Percentiles rank a stretch among this genome's conserved stretches.
Evolutionary conservation across 2,113 vertebrate species (phyloP).

Genomic region (Calyptomena viridis): DNA sequence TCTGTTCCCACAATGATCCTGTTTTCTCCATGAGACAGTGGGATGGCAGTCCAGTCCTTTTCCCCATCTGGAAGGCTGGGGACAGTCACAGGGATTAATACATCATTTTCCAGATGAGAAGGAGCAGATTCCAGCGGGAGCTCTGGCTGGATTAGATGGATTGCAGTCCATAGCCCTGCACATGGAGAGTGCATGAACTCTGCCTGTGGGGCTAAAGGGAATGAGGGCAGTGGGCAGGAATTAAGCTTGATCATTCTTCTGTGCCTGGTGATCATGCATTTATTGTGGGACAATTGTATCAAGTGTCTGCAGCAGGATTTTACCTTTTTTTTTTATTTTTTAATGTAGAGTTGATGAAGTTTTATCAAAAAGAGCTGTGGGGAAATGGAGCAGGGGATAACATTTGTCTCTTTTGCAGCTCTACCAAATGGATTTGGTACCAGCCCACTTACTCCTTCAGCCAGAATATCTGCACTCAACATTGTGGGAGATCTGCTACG

Average conservation of each 20-base stretch:
- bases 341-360: background rate
- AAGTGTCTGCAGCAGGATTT: background rate
- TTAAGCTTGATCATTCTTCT: background rate
- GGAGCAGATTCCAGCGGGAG: background rate
- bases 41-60: background rate
- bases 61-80: background rate
- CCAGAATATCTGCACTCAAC: slow-evolving; percentile 96
- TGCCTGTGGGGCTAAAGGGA: background rate
- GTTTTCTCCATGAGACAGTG: background rate
- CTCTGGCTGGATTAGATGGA: background rate
- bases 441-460: slow-evolving; percentile 92
- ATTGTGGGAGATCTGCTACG: slow-evolving; percentile 97
- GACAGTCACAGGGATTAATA: background rate
- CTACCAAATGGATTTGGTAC: slow-evolving; percentile 91
- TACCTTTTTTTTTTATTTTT: background rate
- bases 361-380: background rate
- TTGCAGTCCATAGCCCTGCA: background rate
- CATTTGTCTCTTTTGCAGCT: slow-evolving; percentile 67
- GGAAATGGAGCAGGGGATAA: background rate
- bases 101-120: background rate
- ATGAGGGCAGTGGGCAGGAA: background rate
- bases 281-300: background rate
- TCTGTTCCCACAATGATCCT: background rate
- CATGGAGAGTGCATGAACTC: background rate
- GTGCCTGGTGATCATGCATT: background rate